These are phyloP conservation scores for Cydia amplana DNA, from an alignment of 1,140 invertebrate genomes.

Conservation along the genomic window DNA sequence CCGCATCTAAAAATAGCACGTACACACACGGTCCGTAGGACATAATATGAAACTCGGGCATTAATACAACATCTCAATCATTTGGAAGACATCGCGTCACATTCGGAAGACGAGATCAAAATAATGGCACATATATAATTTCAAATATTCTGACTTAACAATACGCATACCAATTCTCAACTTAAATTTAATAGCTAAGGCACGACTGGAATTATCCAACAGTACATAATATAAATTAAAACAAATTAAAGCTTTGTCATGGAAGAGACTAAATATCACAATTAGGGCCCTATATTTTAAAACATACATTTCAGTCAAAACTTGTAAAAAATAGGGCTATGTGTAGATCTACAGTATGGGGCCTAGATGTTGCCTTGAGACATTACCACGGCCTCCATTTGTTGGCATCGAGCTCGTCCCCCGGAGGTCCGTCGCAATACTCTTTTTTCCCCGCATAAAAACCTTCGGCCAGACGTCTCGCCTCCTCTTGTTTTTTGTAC, in stretches of 20 bases:
- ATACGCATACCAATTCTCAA: conserved; percentile 8
- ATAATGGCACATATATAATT: conserved; percentile 32
- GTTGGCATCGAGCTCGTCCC: conserved; percentile 54
- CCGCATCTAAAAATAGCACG: conserved; percentile 24
- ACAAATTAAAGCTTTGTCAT: conserved; percentile 77
- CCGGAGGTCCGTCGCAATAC: conserved; percentile 51
- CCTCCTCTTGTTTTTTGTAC: conserved; percentile 75
- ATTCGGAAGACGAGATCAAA: conserved; percentile 24
- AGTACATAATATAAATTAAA: conserved; percentile 57
- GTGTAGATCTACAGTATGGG: conserved; percentile 13
- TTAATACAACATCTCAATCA: neutral
- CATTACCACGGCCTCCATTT: conserved; percentile 73
- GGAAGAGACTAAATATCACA: conserved; percentile 75
- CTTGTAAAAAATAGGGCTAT: neutral
- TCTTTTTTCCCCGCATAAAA: conserved; percentile 69
- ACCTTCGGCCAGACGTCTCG: conserved; percentile 64
- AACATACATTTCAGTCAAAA: neutral
- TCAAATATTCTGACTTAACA: conserved; percentile 25
- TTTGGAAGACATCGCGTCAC: conserved; percentile 27
- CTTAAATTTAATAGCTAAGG: conserved; percentile 16
- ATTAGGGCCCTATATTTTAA: conserved; percentile 29
- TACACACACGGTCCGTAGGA: neutral
- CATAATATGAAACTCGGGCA: neutral
- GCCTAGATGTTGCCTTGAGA: conserved; percentile 15
- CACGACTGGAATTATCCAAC: conserved; percentile 31